Conservation (phyloP, 2,888 invertebrate species). For the Trimorus sp. region DNA sequence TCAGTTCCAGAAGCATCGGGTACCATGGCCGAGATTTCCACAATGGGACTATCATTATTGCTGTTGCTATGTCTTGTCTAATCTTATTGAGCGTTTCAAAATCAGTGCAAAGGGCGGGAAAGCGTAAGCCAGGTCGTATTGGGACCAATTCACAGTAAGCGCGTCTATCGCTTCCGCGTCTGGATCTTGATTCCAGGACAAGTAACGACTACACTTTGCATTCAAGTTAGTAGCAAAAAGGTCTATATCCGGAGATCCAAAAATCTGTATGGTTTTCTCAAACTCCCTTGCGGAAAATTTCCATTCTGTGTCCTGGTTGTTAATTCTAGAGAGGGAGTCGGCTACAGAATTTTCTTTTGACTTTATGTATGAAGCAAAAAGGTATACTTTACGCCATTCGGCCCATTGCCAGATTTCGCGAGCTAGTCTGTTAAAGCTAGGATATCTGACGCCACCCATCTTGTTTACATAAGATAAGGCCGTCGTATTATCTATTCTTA, state of each 20-base stretch:
- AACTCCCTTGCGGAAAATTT: not conserved
- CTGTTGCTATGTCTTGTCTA: conserved; percentile 68
- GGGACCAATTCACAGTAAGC: conserved; percentile 50
- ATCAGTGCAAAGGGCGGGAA: conserved; percentile 25
- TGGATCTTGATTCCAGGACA: conserved; percentile 33
- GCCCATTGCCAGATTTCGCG: conserved; percentile 26
- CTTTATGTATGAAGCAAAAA: conserved; percentile 6
- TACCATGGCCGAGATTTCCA: conserved; percentile 67
- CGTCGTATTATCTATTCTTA: conserved; percentile 21
- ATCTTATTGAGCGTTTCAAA: conserved; percentile 48
- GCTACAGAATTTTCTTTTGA: conserved; percentile 6
- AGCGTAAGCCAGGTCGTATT: conserved; percentile 45
- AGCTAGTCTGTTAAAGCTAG: not conserved
- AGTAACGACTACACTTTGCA: not conserved
- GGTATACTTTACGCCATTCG: conserved; percentile 3
- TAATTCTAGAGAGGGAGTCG: conserved; percentile 21
- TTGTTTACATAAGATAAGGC: conserved; percentile 16
- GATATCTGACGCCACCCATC: conserved; percentile 15
- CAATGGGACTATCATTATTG: conserved; percentile 72
- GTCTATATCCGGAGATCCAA: not conserved
- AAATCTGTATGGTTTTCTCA: not conserved
- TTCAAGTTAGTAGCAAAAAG: not conserved
- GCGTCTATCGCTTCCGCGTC: conserved; percentile 46
- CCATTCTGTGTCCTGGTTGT: conserved; percentile 26
- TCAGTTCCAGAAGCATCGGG: conserved; percentile 10